A percentile compares a stretch with the other conserved stretches of the same genome.
These are phyloP conservation scores for Nomada flava DNA, from an alignment of 2,888 invertebrate species.

Conservation along the genomic window DNA sequence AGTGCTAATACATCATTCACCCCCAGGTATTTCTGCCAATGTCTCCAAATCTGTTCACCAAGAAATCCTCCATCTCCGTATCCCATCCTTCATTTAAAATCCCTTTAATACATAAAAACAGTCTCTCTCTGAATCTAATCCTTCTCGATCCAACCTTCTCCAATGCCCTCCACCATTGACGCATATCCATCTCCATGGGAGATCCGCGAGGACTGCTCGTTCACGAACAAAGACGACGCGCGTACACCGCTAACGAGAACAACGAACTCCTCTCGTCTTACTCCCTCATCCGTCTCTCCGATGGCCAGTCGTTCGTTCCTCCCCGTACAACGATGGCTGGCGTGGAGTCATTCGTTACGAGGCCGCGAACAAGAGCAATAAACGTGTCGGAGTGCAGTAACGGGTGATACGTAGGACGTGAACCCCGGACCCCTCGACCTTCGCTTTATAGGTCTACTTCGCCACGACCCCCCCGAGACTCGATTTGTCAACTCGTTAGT, in stretches of 20 bases:
- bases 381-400: slow-evolving; percentile 80
- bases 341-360: slow-evolving; percentile 81
- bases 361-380: slow-evolving; percentile 83
- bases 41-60: too few species aligned
- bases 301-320: slow-evolving; percentile 47
- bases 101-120: too few species aligned
- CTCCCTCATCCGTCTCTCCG: slow-evolving; percentile 47
- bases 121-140: too few species aligned
- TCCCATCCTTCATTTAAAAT: too few species aligned
- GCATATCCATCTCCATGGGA: background rate
- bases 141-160: too few species aligned
- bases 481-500: slow-evolving; percentile 85
- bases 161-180: too few species aligned
- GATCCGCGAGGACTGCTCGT: slow-evolving; percentile 18
- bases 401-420: slow-evolving; percentile 78
- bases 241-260: slow-evolving; percentile 61
- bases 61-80: too few species aligned
- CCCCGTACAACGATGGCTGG: slow-evolving; percentile 29
- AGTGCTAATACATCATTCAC: too few species aligned
- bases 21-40: too few species aligned
- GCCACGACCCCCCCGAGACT: slow-evolving; percentile 83
- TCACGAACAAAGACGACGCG: slow-evolving; percentile 35
- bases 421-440: slow-evolving; percentile 76
- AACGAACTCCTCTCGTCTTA: slow-evolving; percentile 55
- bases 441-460: slow-evolving; percentile 82